Evolutionary conservation across 2,797 vertebrate genomes (phyloP), one percentile per base, ranked within the genome.

Genomic region (Parauchenoglanis ngamensis): DNA sequence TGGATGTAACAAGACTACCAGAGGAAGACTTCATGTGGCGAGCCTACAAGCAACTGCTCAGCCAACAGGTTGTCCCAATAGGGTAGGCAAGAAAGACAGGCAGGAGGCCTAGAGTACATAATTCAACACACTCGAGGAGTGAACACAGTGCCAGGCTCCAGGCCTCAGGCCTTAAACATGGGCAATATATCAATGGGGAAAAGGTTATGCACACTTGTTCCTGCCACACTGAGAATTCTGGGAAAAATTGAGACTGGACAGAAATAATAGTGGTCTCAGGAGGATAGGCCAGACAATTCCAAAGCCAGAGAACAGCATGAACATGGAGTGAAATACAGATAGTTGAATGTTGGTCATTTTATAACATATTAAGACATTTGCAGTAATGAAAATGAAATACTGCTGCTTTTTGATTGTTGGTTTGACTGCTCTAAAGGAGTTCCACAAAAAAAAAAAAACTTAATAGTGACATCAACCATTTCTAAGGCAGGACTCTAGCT

Each of bases 81-180:
- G 83, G 52, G 85, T 85, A 56, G 84, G 78, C n/a, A 76, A 78
- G 85, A 89, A 85, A 82, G 84, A 89, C 86, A 86, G 87, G 31
- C 85, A 85, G 76, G 87, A 76, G 78, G 83, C 49, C 61, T 85
- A 8, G n/a, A 87, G 68, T 88, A 77, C 56, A 84, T 90, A 44
- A 84, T 54, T 76, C n/a, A 85, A 56, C 85, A 87, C 85, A 81
- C 67, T 57, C 65, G 72, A 77, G 80, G 56, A 57, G 35, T 17
- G 31, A 87, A 85, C 79, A 82, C 28, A 52, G 75, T 59, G 88
- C 84, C 87, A 85, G 65, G 28, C 46, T 56, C 40, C 19, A 23
- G 85, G 59, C 59, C 84, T 61, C 72, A 77, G 76, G 79, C 75
- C 80, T 85, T 79, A 78, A 87, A 86, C 72, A 85, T 56, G 68